Conservation (phyloP, 2,888 invertebrate species). For the Lissonota sp. region DNA sequence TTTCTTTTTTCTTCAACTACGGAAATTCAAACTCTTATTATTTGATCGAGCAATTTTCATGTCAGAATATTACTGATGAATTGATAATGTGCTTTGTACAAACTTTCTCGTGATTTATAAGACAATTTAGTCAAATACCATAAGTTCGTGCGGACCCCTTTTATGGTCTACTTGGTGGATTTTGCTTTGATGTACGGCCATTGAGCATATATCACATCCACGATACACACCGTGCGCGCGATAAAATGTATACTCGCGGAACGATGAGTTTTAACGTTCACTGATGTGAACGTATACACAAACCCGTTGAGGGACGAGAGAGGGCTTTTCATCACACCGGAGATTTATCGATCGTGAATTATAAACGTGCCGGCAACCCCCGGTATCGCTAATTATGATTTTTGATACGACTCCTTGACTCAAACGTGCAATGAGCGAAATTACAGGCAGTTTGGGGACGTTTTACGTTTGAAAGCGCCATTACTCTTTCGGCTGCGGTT, state of each 20-base stretch:
- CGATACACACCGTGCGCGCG: not conserved
- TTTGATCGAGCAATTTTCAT: too few species aligned
- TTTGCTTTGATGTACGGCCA: slow-evolving; percentile 14
- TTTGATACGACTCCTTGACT: slow-evolving; percentile 8
- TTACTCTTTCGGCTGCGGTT: too few species aligned
- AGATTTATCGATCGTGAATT: slow-evolving; percentile 44
- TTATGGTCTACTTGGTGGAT: slow-evolving; percentile 33
- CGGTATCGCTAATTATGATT: slow-evolving; percentile 50
- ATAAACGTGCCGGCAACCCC: slow-evolving; percentile 34
- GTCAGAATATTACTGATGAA: too few species aligned
- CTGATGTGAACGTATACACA: slow-evolving; percentile 23
- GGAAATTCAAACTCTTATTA: too few species aligned
- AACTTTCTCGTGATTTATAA: too few species aligned
- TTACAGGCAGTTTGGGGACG: too few species aligned
- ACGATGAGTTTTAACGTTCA: slow-evolving; percentile 37
- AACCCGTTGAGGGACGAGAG: slow-evolving; percentile 20
- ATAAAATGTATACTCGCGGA: slow-evolving; percentile 12
- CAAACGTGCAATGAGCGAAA: not conserved
- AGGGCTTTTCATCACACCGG: slow-evolving; percentile 26
- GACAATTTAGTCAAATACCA: slow-evolving; percentile 25
- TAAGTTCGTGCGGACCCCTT: slow-evolving; percentile 32
- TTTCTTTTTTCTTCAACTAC: too few species aligned
- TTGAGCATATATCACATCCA: not conserved
- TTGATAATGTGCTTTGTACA: too few species aligned
- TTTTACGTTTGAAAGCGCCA: too few species aligned